Conservation (phyloP, 1,140 invertebrate species). For the Anadara kagoshimensis region DNA sequence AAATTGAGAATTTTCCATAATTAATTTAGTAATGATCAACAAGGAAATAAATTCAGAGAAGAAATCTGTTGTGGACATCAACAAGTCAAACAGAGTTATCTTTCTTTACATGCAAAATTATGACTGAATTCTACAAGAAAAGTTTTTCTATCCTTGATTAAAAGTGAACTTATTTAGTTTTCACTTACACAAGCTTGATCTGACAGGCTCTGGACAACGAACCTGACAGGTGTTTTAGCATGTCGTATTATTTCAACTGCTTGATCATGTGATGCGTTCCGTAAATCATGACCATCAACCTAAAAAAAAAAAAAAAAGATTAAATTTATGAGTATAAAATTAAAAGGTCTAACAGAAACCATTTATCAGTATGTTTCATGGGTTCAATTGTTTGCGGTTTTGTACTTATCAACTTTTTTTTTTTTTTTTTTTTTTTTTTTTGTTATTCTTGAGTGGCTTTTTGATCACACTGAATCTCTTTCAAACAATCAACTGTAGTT, state of each 20-base stretch:
- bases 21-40: too few species aligned
- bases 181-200: slow-evolving; percentile 67
- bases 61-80: too few species aligned
- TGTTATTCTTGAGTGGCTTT: too few species aligned
- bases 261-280: slow-evolving; percentile 92
- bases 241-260: slow-evolving; percentile 97
- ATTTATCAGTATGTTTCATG: too few species aligned
- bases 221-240: slow-evolving; percentile 90
- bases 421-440: too few species aligned
- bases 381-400: too few species aligned
- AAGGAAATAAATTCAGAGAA: too few species aligned
- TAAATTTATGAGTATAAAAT: not conserved
- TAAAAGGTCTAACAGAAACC: not conserved
- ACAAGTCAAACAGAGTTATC: too few species aligned
- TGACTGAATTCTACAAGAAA: not conserved
- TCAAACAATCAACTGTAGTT: too few species aligned
- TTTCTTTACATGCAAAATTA: not conserved
- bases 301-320: slow-evolving; percentile 73
- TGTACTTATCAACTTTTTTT: too few species aligned
- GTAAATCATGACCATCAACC: slow-evolving; percentile 94
- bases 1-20: too few species aligned
- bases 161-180: not conserved
- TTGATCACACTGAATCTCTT: too few species aligned
- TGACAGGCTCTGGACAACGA: slow-evolving; percentile 94
- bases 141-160: not conserved